Conservation (phyloP, 1,140 invertebrate species). For the Medauroidea extradentata region DNA sequence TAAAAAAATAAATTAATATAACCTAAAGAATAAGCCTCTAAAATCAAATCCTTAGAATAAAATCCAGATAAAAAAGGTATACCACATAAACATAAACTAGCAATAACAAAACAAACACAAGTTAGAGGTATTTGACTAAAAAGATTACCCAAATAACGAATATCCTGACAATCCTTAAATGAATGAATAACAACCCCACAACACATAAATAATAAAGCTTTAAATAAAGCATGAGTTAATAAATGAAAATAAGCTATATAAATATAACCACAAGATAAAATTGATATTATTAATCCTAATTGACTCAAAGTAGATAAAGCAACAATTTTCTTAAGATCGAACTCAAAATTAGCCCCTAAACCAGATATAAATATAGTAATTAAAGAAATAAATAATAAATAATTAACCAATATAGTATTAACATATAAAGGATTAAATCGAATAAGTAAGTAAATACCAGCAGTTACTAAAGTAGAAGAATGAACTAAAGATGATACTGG, state of each 20-base stretch:
- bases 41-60: slow-evolving; percentile 63
- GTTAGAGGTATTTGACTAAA: slow-evolving; percentile 42
- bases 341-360: slow-evolving; percentile 54
- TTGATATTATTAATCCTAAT: slow-evolving; percentile 60
- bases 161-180: slow-evolving; percentile 55
- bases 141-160: slow-evolving; percentile 50
- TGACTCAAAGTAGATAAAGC: slow-evolving; percentile 66
- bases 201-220: slow-evolving; percentile 59
- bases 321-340: slow-evolving; percentile 67
- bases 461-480: slow-evolving; percentile 69
- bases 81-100: slow-evolving; percentile 50
- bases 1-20: slow-evolving; percentile 49
- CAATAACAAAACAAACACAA: slow-evolving; percentile 45
- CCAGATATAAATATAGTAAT: slow-evolving; percentile 57
- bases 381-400: slow-evolving; percentile 41
- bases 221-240: slow-evolving; percentile 58
- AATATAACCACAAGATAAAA: slow-evolving; percentile 45
- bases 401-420: slow-evolving; percentile 38
- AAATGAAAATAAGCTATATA: slow-evolving; percentile 58
- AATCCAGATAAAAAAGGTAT: slow-evolving; percentile 56
- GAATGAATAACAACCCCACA: slow-evolving; percentile 56
- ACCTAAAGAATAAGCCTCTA: slow-evolving; percentile 47
- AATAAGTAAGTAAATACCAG: slow-evolving; percentile 66
- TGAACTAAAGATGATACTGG: slow-evolving; percentile 67
- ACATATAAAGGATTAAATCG: slow-evolving; percentile 48